These are phyloP conservation scores for Polietes domitor DNA, from an alignment of 2,888 invertebrate genomes.

Conservation along the genomic window DNA sequence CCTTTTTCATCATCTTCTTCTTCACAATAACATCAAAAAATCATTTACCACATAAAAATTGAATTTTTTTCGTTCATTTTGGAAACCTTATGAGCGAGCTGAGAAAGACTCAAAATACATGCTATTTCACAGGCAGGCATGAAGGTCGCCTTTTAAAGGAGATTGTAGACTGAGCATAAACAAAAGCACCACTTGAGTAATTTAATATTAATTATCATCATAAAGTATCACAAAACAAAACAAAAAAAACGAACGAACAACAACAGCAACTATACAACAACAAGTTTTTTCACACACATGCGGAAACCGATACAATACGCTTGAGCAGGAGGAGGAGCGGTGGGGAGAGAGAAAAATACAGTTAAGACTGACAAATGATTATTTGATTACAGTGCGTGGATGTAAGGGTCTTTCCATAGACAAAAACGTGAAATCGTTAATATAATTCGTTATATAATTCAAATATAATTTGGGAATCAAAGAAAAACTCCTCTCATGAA, in stretches of 20 bases:
- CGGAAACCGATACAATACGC: neutral
- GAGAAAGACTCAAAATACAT: too few species aligned
- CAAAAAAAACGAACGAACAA: neutral
- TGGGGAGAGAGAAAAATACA: neutral
- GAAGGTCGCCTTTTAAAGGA: conserved; percentile 45
- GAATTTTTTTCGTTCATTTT: too few species aligned
- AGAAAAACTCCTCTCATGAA: too few species aligned
- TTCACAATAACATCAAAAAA: too few species aligned
- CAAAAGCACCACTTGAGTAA: conserved; percentile 39
- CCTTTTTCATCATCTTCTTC: too few species aligned
- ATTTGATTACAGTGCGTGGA: conserved; percentile 31
- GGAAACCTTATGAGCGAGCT: too few species aligned
- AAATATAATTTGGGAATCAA: too few species aligned
- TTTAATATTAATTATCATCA: conserved; percentile 61
- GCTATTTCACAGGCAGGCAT: neutral
- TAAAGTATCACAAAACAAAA: too few species aligned
- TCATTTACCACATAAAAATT: too few species aligned
- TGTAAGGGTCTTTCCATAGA: conserved; percentile 9
- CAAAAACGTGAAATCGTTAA: neutral
- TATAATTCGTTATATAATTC: too few species aligned
- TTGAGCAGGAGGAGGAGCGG: too few species aligned
- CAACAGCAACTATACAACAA: neutral
- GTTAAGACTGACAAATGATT: conserved; percentile 7
- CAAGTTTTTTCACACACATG: neutral
- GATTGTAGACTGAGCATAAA: neutral